A percentile compares a stretch with the other conserved stretches of the same genome.
Evolutionary conservation across 2,797 vertebrate species (phyloP).

Genomic region (Danio choprae): DNA sequence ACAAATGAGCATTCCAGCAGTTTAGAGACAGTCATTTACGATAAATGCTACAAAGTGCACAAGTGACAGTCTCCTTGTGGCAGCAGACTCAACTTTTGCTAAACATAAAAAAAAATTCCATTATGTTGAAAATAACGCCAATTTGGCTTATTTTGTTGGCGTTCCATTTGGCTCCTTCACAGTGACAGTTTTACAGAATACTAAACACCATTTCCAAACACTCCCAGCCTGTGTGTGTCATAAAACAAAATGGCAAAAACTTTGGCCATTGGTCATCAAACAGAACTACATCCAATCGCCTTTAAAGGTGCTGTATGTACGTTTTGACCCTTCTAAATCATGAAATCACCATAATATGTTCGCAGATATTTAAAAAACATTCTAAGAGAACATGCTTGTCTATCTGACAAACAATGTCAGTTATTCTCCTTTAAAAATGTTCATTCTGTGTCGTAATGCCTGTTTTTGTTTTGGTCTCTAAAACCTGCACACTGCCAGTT

Average conservation of each 20-base stretch:
- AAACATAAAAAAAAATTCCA: constrained; percentile 19
- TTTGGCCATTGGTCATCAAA: background rate
- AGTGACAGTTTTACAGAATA: constrained; percentile 39
- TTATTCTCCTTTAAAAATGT: no score
- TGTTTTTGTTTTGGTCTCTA: no score
- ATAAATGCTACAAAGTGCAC: constrained; percentile 24
- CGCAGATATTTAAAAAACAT: no score
- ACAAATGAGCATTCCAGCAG: background rate
- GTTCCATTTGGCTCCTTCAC: constrained; percentile 40
- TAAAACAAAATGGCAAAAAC: background rate
- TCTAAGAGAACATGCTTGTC: no score
- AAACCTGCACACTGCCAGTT: no score
- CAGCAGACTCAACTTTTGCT: constrained; percentile 17
- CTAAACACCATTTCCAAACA: background rate
- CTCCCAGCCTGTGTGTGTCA: constrained; percentile 7
- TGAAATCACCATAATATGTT: no score
- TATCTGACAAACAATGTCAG: no score
- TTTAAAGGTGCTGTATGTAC: background rate
- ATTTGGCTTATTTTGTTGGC: constrained; percentile 37
- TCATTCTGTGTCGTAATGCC: no score
- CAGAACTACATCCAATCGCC: background rate
- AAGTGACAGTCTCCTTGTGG: constrained; percentile 25
- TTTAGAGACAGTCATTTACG: background rate
- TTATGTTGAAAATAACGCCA: constrained; percentile 30
- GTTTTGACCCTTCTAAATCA: no score